Evolutionary conservation across 2,113 vertebrate species (phyloP).

Genomic region (Crotalus horridus): DNA sequence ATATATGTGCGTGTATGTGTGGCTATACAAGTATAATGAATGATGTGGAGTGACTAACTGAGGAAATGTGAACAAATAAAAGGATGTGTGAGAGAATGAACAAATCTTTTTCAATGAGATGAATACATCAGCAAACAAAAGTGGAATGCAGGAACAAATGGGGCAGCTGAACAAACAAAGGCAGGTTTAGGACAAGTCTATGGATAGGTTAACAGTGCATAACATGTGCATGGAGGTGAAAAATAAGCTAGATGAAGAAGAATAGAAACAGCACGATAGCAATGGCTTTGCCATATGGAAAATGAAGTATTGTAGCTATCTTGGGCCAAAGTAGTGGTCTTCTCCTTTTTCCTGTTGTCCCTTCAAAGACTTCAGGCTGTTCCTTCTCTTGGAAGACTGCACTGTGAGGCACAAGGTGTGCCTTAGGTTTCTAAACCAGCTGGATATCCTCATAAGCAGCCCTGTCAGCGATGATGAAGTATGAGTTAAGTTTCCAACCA

Average conservation of each 20-base stretch:
- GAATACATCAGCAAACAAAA: not conserved
- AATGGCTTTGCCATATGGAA: not conserved
- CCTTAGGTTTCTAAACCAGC: not conserved
- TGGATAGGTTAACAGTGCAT: not conserved
- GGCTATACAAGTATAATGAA: not conserved
- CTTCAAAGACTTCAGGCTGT: not conserved
- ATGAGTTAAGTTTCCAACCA: not conserved
- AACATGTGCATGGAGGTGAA: not conserved
- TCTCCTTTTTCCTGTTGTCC: not conserved
- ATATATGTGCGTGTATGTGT: not conserved
- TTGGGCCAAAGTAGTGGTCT: not conserved
- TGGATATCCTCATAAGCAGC: not conserved
- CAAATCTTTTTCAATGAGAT: slow-evolving; percentile 5
- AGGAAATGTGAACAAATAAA: not conserved
- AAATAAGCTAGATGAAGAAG: not conserved
- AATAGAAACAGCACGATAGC: not conserved
- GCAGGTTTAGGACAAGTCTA: not conserved
- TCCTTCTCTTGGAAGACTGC: not conserved
- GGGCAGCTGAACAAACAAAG: not conserved
- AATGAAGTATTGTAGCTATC: not conserved
- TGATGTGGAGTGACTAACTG: not conserved
- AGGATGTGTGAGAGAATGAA: not conserved
- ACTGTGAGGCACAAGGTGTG: not conserved
- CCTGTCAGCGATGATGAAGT: not conserved
- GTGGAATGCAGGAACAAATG: not conserved